Evolutionary conservation across 2,888 invertebrate species (phyloP).

Genomic region (Mactromeris polynyma): DNA sequence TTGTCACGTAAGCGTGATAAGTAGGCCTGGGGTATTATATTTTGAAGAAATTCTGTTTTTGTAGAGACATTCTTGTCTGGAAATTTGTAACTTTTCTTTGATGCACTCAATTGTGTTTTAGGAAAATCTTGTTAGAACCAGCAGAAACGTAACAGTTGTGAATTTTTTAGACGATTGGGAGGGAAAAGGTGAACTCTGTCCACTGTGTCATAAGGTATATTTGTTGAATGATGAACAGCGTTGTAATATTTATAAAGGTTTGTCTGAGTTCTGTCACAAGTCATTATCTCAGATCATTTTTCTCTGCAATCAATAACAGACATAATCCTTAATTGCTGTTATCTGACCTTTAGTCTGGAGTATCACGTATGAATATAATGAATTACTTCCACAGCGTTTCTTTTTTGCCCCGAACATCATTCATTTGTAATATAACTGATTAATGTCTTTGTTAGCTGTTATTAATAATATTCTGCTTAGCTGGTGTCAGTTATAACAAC

Average conservation of each 20-base stretch:
- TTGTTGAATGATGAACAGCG: background rate
- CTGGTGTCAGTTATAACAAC: background rate
- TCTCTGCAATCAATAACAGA: slow-evolving; percentile 5
- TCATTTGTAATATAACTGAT: background rate
- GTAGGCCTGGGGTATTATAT: too few relatives aligned
- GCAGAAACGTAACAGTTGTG: too few relatives aligned
- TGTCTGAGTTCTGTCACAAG: slow-evolving; percentile 3
- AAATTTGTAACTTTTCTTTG: too few relatives aligned
- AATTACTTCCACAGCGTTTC: background rate
- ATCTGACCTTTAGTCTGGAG: background rate
- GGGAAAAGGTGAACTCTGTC: too few relatives aligned
- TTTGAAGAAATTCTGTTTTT: too few relatives aligned
- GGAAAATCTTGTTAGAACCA: too few relatives aligned
- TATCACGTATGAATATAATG: background rate
- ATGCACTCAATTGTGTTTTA: too few relatives aligned
- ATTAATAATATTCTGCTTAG: background rate
- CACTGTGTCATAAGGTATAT: background rate
- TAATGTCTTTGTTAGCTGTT: background rate
- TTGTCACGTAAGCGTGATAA: too few relatives aligned
- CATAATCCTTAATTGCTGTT: background rate
- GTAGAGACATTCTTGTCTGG: too few relatives aligned
- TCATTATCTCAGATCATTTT: background rate
- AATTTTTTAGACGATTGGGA: too few relatives aligned
- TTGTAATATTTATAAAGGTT: background rate
- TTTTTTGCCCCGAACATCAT: background rate